Conservation (phyloP, 1,140 invertebrate species). For the Phenacoccus solenopsis region DNA sequence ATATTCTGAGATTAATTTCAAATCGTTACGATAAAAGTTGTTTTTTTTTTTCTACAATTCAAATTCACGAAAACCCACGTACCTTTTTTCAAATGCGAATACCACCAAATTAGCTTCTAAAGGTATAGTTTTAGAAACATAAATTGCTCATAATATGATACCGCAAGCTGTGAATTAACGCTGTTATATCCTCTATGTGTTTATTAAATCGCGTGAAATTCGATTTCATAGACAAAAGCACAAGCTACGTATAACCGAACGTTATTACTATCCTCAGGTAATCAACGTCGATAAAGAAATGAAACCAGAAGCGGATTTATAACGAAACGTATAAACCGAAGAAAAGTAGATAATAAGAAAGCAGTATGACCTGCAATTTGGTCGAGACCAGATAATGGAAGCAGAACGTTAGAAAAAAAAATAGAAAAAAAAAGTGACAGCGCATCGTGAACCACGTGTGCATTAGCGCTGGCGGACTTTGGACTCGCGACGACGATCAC, state of each 20-base stretch:
- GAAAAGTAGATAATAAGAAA: conserved; percentile 7
- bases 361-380: conserved; percentile 11
- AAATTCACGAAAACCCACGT: no score
- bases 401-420: background rate
- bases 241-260: no score
- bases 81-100: no score
- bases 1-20: no score
- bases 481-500: conserved; percentile 13
- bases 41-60: no score
- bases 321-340: conserved; percentile 7
- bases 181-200: background rate
- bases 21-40: no score
- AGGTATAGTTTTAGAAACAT: no score
- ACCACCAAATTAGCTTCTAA: no score
- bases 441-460: conserved; percentile 6
- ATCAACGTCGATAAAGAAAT: background rate
- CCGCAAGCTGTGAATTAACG: background rate
- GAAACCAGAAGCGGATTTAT: background rate
- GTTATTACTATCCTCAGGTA: no score
- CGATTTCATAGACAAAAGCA: background rate
- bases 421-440: conserved; percentile 6
- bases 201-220: background rate
- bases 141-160: no score
- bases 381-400: background rate
- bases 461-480: conserved; percentile 1